phyloP scores from a whole-genome alignment of 1,140 invertebrate genomes.

The Drosophila ananassae region DNA sequence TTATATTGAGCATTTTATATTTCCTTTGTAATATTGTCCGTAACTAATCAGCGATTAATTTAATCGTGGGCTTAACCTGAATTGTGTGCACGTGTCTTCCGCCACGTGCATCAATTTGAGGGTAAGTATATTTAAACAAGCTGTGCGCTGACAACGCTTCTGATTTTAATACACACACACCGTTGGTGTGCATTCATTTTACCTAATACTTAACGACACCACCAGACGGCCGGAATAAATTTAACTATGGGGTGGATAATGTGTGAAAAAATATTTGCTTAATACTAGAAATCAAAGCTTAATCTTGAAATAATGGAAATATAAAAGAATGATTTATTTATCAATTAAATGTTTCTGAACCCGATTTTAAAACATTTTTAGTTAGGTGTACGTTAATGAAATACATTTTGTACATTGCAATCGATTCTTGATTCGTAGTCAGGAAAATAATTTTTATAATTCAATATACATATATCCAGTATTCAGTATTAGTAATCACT shows the following conservation, averaged over 20 bases:
- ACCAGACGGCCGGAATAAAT: constrained; percentile 65
- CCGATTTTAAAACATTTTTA: too few species aligned
- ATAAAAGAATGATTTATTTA: constrained; percentile 11
- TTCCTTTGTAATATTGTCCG: constrained; percentile 66
- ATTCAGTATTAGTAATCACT: too few species aligned
- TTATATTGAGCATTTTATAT: constrained; percentile 43
- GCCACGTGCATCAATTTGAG: constrained; percentile 72
- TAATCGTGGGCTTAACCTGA: constrained; percentile 83
- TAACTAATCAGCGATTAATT: constrained; percentile 84
- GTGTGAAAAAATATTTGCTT: constrained; percentile 73
- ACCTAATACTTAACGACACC: constrained; percentile 76
- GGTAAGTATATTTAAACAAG: constrained; percentile 68
- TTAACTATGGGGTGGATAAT: constrained; percentile 66
- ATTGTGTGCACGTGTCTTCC: constrained; percentile 74
- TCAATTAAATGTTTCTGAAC: background rate
- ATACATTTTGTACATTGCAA: too few species aligned
- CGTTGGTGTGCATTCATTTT: constrained; percentile 68
- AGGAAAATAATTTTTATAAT: too few species aligned
- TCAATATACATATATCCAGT: too few species aligned
- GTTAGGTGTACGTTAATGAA: too few species aligned
- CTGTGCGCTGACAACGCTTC: constrained; percentile 66
- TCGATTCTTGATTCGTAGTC: too few species aligned
- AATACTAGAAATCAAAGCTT: constrained; percentile 58
- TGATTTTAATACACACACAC: constrained; percentile 62
- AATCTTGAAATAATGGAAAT: constrained; percentile 47